phyloP scores from a whole-genome alignment of 2,888 invertebrate genomes.

The Synanthedon myopaeformis region DNA sequence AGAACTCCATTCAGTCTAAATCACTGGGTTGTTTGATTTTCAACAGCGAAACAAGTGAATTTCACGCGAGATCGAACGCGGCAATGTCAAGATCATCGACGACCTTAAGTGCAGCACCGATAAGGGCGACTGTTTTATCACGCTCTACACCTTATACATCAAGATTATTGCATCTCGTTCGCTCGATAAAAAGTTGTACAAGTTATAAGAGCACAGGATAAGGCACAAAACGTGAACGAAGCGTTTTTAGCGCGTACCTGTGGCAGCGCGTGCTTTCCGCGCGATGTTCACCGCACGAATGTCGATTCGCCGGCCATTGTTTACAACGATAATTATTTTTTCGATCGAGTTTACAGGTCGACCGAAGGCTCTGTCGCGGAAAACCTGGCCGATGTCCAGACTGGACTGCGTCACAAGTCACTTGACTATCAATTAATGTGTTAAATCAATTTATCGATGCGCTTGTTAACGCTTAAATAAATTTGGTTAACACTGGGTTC shows the following conservation, averaged over 20 bases:
- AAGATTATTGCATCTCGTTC: constrained; percentile 39
- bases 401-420: constrained; percentile 2
- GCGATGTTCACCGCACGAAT: constrained; percentile 59
- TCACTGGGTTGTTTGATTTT: constrained; percentile 7
- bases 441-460: too few relatives aligned
- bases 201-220: constrained; percentile 32
- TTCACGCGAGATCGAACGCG: constrained; percentile 18
- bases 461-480: too few relatives aligned
- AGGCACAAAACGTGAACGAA: constrained; percentile 39
- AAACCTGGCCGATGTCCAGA: constrained; percentile 43
- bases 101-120: constrained; percentile 25
- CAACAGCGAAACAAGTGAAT: background rate
- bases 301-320: constrained; percentile 50
- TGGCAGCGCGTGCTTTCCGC: constrained; percentile 45
- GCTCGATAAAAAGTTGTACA: constrained; percentile 23
- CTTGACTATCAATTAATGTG: background rate
- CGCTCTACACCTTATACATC: constrained; percentile 22
- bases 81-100: constrained; percentile 44
- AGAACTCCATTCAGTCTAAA: constrained; percentile 27
- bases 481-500: too few relatives aligned
- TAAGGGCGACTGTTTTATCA: constrained; percentile 20
- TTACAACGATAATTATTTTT: constrained; percentile 65
- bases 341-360: constrained; percentile 59
- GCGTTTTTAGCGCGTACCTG: constrained; percentile 27
- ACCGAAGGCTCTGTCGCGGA: constrained; percentile 55